A percentile compares a stretch with the other conserved stretches of the same genome.
Conservation (phyloP, 1,140 invertebrate species). For the Hesperophylax magnus region DNA sequence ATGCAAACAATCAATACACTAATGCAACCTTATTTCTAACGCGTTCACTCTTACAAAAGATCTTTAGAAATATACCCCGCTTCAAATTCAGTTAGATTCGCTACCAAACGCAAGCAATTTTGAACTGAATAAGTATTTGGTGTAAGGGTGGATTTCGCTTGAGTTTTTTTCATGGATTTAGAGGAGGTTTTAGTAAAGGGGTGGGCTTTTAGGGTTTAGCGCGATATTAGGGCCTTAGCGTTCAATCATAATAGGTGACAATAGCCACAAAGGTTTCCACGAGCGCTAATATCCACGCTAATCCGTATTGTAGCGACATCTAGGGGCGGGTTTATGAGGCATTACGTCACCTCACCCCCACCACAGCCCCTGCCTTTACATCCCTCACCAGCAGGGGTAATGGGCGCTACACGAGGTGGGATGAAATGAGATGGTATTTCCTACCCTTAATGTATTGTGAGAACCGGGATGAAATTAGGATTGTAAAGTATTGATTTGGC, state of each 20-base stretch:
- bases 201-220: conserved; percentile 35
- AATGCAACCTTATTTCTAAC: conserved; percentile 35
- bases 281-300: conserved; percentile 54
- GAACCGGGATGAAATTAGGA: neutral
- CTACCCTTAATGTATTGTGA: neutral
- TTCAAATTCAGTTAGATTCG: neutral
- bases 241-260: conserved; percentile 58
- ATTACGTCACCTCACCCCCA: conserved; percentile 50
- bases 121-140: neutral
- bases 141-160: neutral
- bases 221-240: conserved; percentile 51
- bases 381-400: too few relatives aligned
- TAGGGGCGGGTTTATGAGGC: conserved; percentile 56
- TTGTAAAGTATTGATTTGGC: neutral
- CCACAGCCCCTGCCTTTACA: neutral
- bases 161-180: neutral
- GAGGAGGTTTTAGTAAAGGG: conserved; percentile 22
- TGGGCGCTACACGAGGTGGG: too few relatives aligned
- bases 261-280: conserved; percentile 52
- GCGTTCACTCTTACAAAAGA: conserved; percentile 33
- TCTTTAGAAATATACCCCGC: conserved; percentile 13
- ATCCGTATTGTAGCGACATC: conserved; percentile 58
- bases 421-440: too few relatives aligned
- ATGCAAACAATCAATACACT: conserved; percentile 41
- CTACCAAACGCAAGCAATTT: neutral